Evolutionary conservation across 37 sponge, comb jelly and placozoan species (phyloP).

Genomic region (Bolinopsis microptera): DNA sequence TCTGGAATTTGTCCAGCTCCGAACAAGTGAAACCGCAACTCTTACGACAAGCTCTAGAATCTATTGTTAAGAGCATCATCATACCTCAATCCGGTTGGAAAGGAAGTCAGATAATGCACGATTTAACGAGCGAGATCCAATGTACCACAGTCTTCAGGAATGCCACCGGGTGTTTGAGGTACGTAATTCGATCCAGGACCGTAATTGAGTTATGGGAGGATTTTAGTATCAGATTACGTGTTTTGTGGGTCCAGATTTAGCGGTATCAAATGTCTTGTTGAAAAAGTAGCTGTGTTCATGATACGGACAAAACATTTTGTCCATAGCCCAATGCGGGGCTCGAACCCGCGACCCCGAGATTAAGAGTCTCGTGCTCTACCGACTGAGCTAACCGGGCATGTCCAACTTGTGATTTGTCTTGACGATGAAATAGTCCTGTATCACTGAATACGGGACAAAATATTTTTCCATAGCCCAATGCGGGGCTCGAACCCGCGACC

Average conservation of each 20-base stretch:
- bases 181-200: not conserved
- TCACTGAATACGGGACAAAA: no score
- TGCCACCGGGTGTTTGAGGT: constrained; percentile 47
- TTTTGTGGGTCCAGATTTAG: no score
- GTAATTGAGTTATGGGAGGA: not conserved
- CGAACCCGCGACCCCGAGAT: constrained; percentile 73
- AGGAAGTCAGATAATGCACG: not conserved
- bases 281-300: no score
- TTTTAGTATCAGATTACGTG: no score
- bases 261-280: no score
- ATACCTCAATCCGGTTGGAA: constrained; percentile 45
- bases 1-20: constrained; percentile 86
- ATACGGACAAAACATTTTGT: not conserved
- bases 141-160: constrained; percentile 57
- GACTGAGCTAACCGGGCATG: constrained; percentile 72
- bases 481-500: constrained; percentile 73
- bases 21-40: constrained; percentile 29
- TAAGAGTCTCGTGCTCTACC: constrained; percentile 73
- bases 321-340: constrained; percentile 70
- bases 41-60: not conserved
- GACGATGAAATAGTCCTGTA: no score
- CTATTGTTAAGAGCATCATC: constrained; percentile 18
- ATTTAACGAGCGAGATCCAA: not conserved
- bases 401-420: no score
- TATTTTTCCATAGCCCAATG: constrained; percentile 58